phyloP scores from a whole-genome alignment of 2,113 vertebrate genomes.

The Artemisiospiza belli region DNA sequence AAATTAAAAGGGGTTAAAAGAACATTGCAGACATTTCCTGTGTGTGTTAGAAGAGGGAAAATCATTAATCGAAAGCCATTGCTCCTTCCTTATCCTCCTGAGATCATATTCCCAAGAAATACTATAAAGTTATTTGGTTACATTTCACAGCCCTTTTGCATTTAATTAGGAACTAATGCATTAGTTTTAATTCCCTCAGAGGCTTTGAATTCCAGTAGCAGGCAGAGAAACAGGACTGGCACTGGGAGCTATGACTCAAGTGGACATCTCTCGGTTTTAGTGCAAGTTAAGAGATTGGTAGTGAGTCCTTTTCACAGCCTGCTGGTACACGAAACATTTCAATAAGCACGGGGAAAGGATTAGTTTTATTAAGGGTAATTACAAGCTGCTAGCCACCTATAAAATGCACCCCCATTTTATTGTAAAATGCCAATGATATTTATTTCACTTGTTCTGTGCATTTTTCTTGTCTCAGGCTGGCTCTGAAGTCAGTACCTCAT shows the following conservation, averaged over 20 bases:
- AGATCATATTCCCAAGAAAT: constrained; percentile 53
- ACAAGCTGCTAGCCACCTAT: constrained; percentile 54
- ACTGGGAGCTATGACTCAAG: constrained; percentile 45
- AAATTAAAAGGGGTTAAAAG: constrained; percentile 38
- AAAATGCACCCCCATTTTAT: constrained; percentile 36
- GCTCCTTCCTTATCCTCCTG: constrained; percentile 12
- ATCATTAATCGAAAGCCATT: background rate
- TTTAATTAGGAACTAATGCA: constrained; percentile 48
- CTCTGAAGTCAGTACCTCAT: background rate
- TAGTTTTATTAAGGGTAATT: constrained; percentile 60
- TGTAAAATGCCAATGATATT: constrained; percentile 36
- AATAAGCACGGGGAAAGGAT: constrained; percentile 52
- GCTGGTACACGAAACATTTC: constrained; percentile 48
- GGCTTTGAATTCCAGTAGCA: constrained; percentile 26
- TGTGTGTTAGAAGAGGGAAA: background rate
- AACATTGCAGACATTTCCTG: constrained; percentile 10
- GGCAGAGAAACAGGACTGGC: constrained; percentile 2
- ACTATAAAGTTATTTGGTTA: constrained; percentile 23
- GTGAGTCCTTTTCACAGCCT: background rate
- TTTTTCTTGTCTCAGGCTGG: background rate
- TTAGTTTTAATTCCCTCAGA: constrained; percentile 56
- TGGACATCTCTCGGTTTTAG: background rate
- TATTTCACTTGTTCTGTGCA: constrained; percentile 17
- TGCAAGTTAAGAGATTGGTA: constrained; percentile 3
- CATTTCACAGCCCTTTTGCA: constrained; percentile 56